phyloP scores from a whole-genome alignment of 2,113 vertebrate genomes.

The Corapipo altera region DNA sequence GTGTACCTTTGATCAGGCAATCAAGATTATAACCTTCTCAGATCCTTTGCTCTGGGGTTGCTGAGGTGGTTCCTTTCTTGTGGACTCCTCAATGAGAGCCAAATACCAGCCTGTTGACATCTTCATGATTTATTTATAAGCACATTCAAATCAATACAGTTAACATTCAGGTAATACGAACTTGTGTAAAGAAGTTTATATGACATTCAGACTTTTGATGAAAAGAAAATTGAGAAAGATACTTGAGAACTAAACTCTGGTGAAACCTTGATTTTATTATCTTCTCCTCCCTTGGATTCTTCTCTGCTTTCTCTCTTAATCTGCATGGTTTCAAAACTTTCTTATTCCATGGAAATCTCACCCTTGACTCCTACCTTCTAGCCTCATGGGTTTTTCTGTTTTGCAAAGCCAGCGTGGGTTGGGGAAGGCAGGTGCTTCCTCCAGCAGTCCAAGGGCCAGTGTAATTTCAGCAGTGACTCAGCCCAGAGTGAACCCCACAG shows the following conservation, averaged over 20 bases:
- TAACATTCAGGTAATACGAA: background rate
- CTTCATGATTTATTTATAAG: background rate
- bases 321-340: background rate
- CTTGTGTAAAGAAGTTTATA: background rate
- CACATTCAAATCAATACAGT: background rate
- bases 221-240: background rate
- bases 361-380: background rate
- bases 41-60: background rate
- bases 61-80: background rate
- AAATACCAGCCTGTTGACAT: background rate
- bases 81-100: background rate
- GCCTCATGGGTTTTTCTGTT: background rate
- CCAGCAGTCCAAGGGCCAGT: fast-evolving
- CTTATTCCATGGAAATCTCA: background rate
- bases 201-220: background rate
- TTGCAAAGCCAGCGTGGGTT: background rate
- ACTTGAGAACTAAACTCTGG: background rate
- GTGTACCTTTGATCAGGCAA: background rate
- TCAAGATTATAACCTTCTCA: background rate
- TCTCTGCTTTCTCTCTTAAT: background rate
- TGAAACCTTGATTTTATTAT: background rate
- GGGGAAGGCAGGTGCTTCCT: background rate
- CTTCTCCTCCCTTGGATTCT: background rate
- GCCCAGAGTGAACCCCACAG: background rate
- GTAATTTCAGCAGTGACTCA: background rate